Conservation (phyloP, 2,113 vertebrate genomes). For the Heterocephalus glaber region DNA sequence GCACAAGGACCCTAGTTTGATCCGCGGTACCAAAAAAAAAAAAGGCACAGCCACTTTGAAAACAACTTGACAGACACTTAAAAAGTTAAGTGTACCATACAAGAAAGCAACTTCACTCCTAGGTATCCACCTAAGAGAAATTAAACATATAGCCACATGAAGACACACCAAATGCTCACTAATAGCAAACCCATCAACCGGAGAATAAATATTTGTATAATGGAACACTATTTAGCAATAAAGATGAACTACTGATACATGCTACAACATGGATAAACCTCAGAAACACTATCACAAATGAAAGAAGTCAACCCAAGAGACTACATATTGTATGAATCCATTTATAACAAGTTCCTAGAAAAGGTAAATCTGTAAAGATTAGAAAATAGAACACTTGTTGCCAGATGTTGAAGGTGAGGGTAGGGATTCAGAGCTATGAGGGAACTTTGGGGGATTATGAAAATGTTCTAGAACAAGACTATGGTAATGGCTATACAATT, state of each 20-base stretch:
- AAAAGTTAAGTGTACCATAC: not conserved
- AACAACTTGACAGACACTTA: not conserved
- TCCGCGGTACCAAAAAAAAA: too few species aligned
- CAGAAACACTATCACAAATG: not conserved
- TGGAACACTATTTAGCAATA: not conserved
- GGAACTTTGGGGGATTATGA: not conserved
- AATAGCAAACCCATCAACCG: not conserved
- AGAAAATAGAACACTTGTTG: not conserved
- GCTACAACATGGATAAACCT: not conserved
- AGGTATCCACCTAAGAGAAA: not conserved
- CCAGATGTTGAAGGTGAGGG: not conserved
- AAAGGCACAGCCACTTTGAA: not conserved
- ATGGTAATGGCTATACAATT: not conserved
- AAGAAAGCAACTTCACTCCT: not conserved
- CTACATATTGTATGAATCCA: not conserved
- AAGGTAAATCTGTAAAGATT: not conserved
- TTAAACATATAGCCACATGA: not conserved
- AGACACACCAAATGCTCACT: not conserved
- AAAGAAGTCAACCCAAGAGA: not conserved
- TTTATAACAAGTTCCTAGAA: not conserved
- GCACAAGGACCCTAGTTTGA: too few species aligned
- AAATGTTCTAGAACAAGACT: not conserved
- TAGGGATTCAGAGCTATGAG: not conserved
- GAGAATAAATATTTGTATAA: slow-evolving; percentile 13
- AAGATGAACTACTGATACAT: not conserved